phyloP scores from a whole-genome alignment of 92 coral and sea anemone species.

The Desmophyllum pertusum region DNA sequence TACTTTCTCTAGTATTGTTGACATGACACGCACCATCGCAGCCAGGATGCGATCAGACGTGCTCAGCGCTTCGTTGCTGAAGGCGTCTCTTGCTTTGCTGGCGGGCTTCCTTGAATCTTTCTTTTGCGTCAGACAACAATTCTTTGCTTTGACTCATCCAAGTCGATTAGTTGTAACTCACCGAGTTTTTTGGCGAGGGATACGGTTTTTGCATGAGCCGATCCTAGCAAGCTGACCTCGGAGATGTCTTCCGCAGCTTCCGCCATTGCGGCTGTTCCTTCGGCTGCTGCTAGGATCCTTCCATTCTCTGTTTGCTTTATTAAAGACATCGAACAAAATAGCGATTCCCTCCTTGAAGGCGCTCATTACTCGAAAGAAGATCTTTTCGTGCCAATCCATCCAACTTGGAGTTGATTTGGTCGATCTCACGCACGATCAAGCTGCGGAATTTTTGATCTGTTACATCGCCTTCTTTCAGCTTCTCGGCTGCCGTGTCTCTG shows the following conservation, averaged over 20 bases:
- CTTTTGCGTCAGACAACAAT: not conserved
- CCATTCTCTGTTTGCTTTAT: too few species aligned
- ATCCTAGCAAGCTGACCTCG: not conserved
- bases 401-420: not conserved
- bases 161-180: not conserved
- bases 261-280: not conserved
- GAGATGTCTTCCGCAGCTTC: not conserved
- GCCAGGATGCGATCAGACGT: not conserved
- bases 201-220: not conserved
- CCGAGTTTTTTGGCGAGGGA: not conserved
- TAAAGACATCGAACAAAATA: too few species aligned
- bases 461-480: conserved; percentile 14
- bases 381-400: not conserved
- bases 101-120: not conserved
- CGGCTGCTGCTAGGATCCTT: not conserved
- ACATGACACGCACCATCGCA: not conserved
- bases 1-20: not conserved
- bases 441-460: conserved; percentile 27
- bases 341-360: too few species aligned
- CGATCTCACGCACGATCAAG: not conserved
- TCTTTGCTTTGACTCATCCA: not conserved
- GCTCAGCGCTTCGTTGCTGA: not conserved
- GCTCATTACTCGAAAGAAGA: not conserved
- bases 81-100: not conserved
- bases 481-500: conserved; percentile 13